Conservation (phyloP, 2,797 vertebrate genomes). For the Pipistrellus pipistrellus region DNA sequence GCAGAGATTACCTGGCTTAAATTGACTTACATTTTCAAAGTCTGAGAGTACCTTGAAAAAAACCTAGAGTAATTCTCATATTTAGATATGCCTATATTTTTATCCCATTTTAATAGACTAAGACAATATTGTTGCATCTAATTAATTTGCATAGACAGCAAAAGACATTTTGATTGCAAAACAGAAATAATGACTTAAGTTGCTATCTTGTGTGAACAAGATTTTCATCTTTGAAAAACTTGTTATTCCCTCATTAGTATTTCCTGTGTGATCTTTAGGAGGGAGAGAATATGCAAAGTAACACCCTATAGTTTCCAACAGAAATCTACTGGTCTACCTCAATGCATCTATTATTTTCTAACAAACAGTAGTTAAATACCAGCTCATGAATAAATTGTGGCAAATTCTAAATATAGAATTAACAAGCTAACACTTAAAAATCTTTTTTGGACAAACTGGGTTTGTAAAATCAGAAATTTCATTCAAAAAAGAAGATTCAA, state of each 20-base stretch:
- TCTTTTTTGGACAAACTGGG: background rate
- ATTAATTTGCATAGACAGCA: background rate
- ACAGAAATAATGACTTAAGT: background rate
- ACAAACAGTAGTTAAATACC: background rate
- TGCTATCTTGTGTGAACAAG: background rate
- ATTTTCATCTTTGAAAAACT: background rate
- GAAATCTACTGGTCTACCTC: background rate
- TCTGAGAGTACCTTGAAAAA: background rate
- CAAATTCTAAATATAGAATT: conserved; percentile 11
- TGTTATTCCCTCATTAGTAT: background rate
- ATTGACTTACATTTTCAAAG: background rate
- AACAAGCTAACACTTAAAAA: background rate
- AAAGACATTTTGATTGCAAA: background rate
- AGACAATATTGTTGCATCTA: background rate
- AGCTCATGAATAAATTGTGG: background rate
- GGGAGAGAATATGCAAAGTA: background rate
- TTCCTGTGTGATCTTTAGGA: background rate
- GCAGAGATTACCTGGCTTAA: background rate
- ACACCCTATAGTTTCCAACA: background rate
- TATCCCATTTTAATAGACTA: conserved; percentile 9
- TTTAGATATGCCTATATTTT: background rate
- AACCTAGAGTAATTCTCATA: background rate
- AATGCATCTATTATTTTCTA: background rate
- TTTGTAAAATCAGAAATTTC: conserved; percentile 6
- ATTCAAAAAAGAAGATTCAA: background rate